Evolutionary conservation across 2,797 vertebrate species (phyloP), one percentile per base, ranked within the genome.

Genomic region (Darevskia nairensis): DNA sequence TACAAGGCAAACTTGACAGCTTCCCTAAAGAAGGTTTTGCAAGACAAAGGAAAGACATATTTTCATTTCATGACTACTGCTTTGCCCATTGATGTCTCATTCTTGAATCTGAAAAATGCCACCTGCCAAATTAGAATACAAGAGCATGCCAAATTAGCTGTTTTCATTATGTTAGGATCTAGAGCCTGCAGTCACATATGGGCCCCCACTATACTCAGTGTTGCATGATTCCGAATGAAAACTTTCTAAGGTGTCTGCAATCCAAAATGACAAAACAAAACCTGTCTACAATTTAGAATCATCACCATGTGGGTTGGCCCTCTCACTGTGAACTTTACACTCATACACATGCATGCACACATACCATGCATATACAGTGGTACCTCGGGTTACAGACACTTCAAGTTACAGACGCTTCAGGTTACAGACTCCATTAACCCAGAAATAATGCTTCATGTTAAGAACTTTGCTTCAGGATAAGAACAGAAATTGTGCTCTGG

Each of bases 41-140:
- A 87, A 64, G n/a, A 79, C 2, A 78, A 35, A 83, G 32, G 23
- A n/a, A 83, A 83, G 11, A 55, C 39, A 27, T 87, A 21, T 72
- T 83, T 72, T 79, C 74, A 32, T 79, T 82, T 75, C 85, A 84
- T 75, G 59, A 39, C 59, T 55, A 74, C 55, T 87, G 75, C 75
- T 8, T 80, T 83, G 61, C 41, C 71, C 72, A 80, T 39, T 80
- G 35, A 59, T 13, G 46, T 79, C 72, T 87, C 59, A 55, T 74
- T 55, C 32, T n/a, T 75, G 17, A 71, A 50, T 29, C 13, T 80
- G 68, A 84, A 77, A 82, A 86, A 78, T 46, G 55, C 35, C 11
- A 81, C 50, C 75, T 74, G 39, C 76, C 66, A 39, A 21, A 79
- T 27, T 23, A 66, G 35, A 71, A 83, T 17, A 86, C 23, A 72